Evolutionary conservation across 2,113 vertebrate genomes (phyloP).

Genomic region (Dryoscopus gambensis): DNA sequence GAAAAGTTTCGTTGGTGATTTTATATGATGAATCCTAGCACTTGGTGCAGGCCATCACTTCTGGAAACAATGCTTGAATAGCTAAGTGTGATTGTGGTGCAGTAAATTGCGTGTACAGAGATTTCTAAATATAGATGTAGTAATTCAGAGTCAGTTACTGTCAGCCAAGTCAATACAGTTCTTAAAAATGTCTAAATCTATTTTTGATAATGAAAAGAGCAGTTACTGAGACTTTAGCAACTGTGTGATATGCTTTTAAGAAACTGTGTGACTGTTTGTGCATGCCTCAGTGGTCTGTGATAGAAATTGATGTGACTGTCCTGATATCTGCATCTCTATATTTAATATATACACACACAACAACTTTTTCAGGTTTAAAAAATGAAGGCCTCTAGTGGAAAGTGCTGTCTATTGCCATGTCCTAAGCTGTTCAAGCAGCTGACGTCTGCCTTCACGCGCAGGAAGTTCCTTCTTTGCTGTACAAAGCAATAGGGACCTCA

Average conservation of each 20-base stretch:
- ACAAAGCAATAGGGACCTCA: not conserved
- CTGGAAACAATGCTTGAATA: not conserved
- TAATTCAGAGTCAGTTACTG: not conserved
- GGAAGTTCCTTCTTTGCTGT: not conserved
- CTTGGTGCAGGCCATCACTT: not conserved
- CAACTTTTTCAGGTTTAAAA: not conserved
- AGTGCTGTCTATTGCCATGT: not conserved
- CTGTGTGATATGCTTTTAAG: not conserved
- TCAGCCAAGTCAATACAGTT: not conserved
- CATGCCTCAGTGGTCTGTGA: not conserved
- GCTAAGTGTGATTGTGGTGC: not conserved
- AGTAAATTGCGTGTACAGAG: not conserved
- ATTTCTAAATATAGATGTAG: slow-evolving; percentile 27
- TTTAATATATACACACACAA: not conserved
- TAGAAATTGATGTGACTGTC: not conserved
- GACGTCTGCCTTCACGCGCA: not conserved
- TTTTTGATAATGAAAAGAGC: not conserved
- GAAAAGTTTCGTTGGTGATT: not conserved
- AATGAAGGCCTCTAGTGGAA: not conserved
- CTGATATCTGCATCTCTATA: not conserved
- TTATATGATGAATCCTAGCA: not conserved
- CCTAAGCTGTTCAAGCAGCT: not conserved
- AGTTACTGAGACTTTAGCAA: not conserved
- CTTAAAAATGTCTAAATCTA: not conserved
- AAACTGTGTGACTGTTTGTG: not conserved